Conservation (phyloP, 2,113 vertebrate genomes). For the Abramis brama region DNA sequence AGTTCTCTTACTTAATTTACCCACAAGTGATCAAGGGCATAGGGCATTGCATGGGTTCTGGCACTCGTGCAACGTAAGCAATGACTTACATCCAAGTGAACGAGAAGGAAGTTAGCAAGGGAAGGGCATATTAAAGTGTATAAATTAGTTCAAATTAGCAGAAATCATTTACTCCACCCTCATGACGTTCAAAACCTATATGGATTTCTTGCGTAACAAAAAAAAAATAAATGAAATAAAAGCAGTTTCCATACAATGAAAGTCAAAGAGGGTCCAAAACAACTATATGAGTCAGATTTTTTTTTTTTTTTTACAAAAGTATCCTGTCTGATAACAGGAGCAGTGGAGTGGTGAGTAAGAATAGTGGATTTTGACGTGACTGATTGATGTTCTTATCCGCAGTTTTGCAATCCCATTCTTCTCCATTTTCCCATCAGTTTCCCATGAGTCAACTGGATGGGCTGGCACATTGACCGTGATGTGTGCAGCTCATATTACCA, state of each 20-base stretch:
- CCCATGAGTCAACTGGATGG: too few species aligned
- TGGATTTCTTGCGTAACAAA: not conserved
- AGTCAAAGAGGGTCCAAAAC: not conserved
- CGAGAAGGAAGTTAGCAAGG: too few species aligned
- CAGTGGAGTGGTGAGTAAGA: not conserved
- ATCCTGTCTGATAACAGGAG: not conserved
- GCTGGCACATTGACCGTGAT: too few species aligned
- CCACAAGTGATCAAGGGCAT: too few species aligned
- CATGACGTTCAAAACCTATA: not conserved
- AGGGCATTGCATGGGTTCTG: too few species aligned
- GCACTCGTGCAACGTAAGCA: too few species aligned
- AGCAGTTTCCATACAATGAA: not conserved
- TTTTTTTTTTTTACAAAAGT: not conserved
- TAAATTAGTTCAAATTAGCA: not conserved
- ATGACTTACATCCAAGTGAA: too few species aligned
- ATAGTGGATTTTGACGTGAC: not conserved
- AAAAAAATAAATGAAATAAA: too few species aligned
- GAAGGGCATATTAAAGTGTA: too few species aligned
- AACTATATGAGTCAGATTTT: not conserved
- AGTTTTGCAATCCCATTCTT: not conserved
- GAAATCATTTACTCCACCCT: not conserved
- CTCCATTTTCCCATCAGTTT: not conserved
- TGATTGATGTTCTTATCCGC: not conserved
- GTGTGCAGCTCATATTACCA: too few species aligned
- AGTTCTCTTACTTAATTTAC: too few species aligned